Base-by-base conservation (phyloP, 92 coral and sea anemone genomes). In the Umimayanthus kanabou region DNA sequence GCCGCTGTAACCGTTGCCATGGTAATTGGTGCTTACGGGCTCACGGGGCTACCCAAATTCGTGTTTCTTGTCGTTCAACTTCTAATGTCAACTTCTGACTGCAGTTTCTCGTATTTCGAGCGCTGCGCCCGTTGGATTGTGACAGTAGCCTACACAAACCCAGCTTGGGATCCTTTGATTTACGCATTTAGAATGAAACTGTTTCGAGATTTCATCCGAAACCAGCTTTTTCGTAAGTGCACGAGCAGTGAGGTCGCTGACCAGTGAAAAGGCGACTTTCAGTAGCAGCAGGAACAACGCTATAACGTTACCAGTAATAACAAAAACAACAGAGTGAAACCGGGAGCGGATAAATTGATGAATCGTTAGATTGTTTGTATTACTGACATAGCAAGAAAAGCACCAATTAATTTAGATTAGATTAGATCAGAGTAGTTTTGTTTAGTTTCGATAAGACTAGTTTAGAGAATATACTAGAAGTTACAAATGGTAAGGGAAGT, bases 31-130 rank as follows among this genome's bases (percentile, higher is more conserved):
- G 57, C 25, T 5, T 76, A 76, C 47, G 80, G 80, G 55, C 43
- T 76, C 57, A 76, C 80, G 9, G 80, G 80, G 10, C 15, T 76
- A 16, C 80, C 80, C 6, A 76, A 76, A 47, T 42, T 76, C 55
- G 25, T 76, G 13, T 76, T 76, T 42, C 50, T 39, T 25, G 47
- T 76, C 30, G 47, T 40, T 76, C 80, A 76, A 11, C 57, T 76
- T 5, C n/a, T 20, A 39, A 10, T 76, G 29, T 39, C 80, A 76
- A 76, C 80, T 42, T n/a, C 42, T 42, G 47, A 47, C 37, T 76
- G 80, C n/a, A 30, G 80, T 42, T 76, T 76, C 80, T 76, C 80
- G 43, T 42, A 76, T 42, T 76, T 76, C 55, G 53, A 76, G 57
- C 80, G 57, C 2, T 76, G 57, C 13, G 80, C 80, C 50, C 80